Percentiles rank a stretch among this genome's conserved stretches.
phyloP scores from a whole-genome alignment of 2,797 vertebrate species.

The Rhinoraja longicauda region DNA sequence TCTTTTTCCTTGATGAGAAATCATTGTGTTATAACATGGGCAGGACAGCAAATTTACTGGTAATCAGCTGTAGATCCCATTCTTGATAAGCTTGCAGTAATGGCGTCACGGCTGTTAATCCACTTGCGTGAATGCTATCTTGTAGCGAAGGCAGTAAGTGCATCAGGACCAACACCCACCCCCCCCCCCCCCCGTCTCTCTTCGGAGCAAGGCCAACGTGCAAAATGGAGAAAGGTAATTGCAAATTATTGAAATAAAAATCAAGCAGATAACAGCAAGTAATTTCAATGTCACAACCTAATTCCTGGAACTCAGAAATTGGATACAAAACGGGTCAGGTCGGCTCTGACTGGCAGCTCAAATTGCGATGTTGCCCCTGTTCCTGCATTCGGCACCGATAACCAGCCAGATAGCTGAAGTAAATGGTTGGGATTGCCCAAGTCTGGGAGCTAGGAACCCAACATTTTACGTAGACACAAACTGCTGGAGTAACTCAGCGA shows the following conservation, averaged over 20 bases:
- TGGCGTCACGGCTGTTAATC: constrained; percentile 17
- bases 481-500: background rate
- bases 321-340: background rate
- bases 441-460: background rate
- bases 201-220: background rate
- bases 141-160: background rate
- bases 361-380: too few species aligned
- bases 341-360: background rate
- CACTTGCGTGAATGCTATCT: background rate
- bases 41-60: constrained; percentile 18
- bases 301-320: constrained; percentile 5
- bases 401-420: constrained; percentile 5
- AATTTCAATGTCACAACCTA: constrained; percentile 25
- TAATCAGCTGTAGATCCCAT: constrained; percentile 26
- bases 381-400: background rate
- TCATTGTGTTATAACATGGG: constrained; percentile 29
- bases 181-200: too few species aligned
- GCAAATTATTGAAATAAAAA: constrained; percentile 27
- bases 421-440: background rate
- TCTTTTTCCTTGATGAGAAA: constrained; percentile 27
- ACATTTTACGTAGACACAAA: background rate
- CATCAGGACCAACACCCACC: background rate
- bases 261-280: background rate
- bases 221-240: background rate
- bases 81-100: constrained; percentile 15